Percentiles rank a stretch among this genome's conserved stretches.
Evolutionary conservation across 2,888 invertebrate genomes (phyloP).

Genomic region (Antheraea assamensis): DNA sequence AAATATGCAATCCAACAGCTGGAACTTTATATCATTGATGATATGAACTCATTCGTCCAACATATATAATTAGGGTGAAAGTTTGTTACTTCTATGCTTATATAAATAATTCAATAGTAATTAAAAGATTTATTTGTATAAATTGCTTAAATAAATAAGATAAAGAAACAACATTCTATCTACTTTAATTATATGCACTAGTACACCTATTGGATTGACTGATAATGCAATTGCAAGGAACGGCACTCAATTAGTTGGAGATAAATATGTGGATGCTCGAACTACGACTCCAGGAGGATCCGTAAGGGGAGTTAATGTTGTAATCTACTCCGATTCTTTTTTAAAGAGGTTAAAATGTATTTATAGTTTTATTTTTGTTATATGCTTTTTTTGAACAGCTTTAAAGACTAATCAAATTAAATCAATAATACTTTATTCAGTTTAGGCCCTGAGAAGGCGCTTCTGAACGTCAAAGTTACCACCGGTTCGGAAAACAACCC

Average conservation of each 20-base stretch:
- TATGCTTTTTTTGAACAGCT: neutral
- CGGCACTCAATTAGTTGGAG: conserved; percentile 18
- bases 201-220: neutral
- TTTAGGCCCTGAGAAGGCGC: too few species aligned
- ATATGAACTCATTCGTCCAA: too few species aligned
- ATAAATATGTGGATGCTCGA: conserved; percentile 16
- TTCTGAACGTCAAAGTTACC: too few species aligned
- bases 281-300: neutral
- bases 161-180: neutral
- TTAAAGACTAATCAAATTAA: too few species aligned
- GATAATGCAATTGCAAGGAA: conserved; percentile 15
- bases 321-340: neutral
- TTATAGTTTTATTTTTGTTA: neutral
- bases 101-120: neutral
- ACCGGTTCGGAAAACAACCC: too few species aligned
- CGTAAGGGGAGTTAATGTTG: neutral
- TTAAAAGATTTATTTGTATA: neutral
- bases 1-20: neutral
- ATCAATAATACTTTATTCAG: too few species aligned
- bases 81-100: too few species aligned
- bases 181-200: conserved; percentile 11
- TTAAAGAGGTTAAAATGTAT: neutral
- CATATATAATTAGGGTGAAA: too few species aligned
- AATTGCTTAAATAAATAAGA: neutral
- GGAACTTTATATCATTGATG: too few species aligned